Base-by-base conservation (phyloP, 1,140 invertebrate species). In the Cardiocondyla obscurior region DNA sequence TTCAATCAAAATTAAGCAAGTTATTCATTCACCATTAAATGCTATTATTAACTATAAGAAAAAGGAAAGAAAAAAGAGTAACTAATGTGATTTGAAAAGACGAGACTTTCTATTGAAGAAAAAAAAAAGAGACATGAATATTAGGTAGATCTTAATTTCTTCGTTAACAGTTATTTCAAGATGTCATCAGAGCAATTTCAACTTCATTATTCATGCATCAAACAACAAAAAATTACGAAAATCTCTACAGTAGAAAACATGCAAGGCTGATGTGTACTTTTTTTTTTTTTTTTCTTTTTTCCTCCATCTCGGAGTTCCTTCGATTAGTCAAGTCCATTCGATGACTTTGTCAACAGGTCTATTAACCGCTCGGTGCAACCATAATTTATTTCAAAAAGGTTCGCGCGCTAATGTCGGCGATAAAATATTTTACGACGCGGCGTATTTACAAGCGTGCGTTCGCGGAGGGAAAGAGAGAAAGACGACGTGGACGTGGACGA, bases 261-360 rank as follows among this genome's bases (percentile, higher is more conserved):
- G 22, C 36, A 58, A 57, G 39, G 39, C 22, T 36, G n/a, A 60
- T 0, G n/a, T 8, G 30, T 36, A n/a, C 25, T 14, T 1, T 22
- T 10, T 5, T 3, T 49, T 28, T n/a, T 22, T 30, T 3, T 8
- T 7, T 19, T 19, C n/a, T n/a, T n/a, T n/a, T n/a, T n/a, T n/a
- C n/a, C n/a, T n/a, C n/a, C n/a, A n/a, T n/a, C n/a, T n/a, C n/a
- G n/a, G n/a, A 53, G n/a, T 25, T 5, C 3, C 7, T 62, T 33
- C 33, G 25, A 51, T 76, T 64, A 49, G 49, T 33, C 14, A 49
- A 46, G 12, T 62, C 25, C 16, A 62, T 44, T 25, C 58, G 10
- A 62, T 76, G 39, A 76, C 28, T 76, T 62, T 62, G 39, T 74
- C 74, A 67, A 79, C 74, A 79, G 36, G 62, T 79, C 46, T 79